phyloP scores from a whole-genome alignment of 2,797 vertebrate genomes.

The Gorsachius magnificus region DNA sequence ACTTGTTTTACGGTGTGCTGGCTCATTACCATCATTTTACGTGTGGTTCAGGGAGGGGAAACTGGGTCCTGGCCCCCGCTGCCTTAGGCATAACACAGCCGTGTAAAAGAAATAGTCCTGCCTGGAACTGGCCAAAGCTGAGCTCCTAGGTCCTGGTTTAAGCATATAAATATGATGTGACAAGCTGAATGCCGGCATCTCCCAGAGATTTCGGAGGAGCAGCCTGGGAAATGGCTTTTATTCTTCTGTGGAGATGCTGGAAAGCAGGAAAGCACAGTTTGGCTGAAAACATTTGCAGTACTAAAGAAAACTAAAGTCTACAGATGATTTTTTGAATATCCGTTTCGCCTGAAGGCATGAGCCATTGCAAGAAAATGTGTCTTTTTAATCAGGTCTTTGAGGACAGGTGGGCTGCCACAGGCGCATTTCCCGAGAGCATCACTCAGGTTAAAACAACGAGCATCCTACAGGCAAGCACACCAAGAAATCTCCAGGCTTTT shows the following conservation, averaged over 20 bases:
- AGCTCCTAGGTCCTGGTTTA: neutral
- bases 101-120: neutral
- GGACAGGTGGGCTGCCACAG: neutral
- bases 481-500: neutral
- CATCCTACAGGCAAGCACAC: neutral
- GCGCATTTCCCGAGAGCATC: neutral
- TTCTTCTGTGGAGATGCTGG: neutral
- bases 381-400: neutral
- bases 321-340: neutral
- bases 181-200: neutral
- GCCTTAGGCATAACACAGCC: neutral
- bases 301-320: neutral
- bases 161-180: neutral
- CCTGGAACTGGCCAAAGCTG: neutral
- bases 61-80: accelerated
- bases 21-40: accelerated
- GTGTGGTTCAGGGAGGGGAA: neutral
- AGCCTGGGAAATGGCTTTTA: neutral
- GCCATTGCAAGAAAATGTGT: neutral
- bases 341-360: accelerated
- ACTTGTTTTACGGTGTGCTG: neutral
- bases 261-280: neutral
- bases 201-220: neutral
- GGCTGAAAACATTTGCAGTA: neutral
- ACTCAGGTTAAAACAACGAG: neutral